phyloP scores from a whole-genome alignment of 2,797 vertebrate genomes.

The Galagoides demidoff region DNA sequence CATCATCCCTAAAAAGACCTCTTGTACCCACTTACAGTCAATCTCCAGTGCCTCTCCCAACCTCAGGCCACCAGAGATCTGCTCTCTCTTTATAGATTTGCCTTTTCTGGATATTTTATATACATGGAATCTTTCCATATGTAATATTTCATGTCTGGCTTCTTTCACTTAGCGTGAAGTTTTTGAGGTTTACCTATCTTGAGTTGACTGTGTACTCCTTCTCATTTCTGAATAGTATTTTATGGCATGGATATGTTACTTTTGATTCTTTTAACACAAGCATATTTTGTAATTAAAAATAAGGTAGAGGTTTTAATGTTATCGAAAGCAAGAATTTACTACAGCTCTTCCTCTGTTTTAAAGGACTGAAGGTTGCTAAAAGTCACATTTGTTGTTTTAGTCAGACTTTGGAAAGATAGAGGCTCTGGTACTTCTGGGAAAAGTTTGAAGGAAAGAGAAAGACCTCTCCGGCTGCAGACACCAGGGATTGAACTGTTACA shows the following conservation, averaged over 20 bases:
- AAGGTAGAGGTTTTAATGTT: not conserved
- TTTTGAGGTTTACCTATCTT: not conserved
- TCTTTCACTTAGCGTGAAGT: not conserved
- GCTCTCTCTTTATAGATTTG: not conserved
- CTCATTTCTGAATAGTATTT: not conserved
- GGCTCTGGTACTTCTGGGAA: not conserved
- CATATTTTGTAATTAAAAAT: not conserved
- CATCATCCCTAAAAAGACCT: not conserved
- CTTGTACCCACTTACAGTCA: not conserved
- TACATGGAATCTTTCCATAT: not conserved
- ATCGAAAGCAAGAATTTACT: not conserved
- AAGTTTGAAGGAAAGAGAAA: not conserved
- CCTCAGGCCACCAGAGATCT: not conserved
- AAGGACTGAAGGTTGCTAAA: not conserved
- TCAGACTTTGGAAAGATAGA: not conserved
- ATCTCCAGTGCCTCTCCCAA: not conserved
- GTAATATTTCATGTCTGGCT: not conserved
- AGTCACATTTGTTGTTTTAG: not conserved
- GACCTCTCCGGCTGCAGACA: not conserved
- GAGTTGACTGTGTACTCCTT: not conserved
- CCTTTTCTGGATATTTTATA: not conserved
- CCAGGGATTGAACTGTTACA: not conserved
- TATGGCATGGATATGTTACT: not conserved
- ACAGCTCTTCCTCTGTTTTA: not conserved
- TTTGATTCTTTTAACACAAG: not conserved